Conservation (phyloP, 2,888 invertebrate genomes). For the Steinernema carpocapsae region DNA sequence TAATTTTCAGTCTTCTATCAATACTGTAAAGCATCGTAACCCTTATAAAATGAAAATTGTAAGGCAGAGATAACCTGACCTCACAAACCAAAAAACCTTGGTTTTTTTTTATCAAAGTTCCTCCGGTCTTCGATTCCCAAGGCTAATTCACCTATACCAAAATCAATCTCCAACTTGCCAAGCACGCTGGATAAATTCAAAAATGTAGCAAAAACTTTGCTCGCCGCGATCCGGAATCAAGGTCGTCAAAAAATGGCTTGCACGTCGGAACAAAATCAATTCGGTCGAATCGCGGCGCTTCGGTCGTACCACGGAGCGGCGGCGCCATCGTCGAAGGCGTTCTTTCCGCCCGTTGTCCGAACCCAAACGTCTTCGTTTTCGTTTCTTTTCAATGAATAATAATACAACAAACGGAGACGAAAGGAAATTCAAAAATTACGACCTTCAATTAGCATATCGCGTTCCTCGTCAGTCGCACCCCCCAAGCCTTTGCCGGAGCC, state of each 20-base stretch:
- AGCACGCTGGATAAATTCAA: background rate
- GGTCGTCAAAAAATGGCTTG: background rate
- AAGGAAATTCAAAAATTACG: constrained; percentile 21
- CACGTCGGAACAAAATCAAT: constrained; percentile 24
- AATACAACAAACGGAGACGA: background rate
- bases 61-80: too few species aligned
- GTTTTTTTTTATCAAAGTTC: too few species aligned
- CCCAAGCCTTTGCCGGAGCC: background rate
- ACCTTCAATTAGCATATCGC: constrained; percentile 12
- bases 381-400: constrained; percentile 26
- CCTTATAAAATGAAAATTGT: too few species aligned
- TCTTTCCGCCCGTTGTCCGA: constrained; percentile 15
- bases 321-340: constrained; percentile 9
- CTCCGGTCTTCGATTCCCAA: background rate
- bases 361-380: constrained; percentile 29
- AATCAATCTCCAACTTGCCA: too few species aligned
- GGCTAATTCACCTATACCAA: too few species aligned
- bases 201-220: constrained; percentile 11
- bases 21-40: too few species aligned
- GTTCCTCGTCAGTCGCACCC: background rate
- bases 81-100: too few species aligned
- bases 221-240: constrained; percentile 15
- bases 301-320: constrained; percentile 3
- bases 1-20: too few species aligned
- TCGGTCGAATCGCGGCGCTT: constrained; percentile 10